Conservation (phyloP, 37 sponge, comb jelly and placozoan genomes). For the Oopsacas minuta region DNA sequence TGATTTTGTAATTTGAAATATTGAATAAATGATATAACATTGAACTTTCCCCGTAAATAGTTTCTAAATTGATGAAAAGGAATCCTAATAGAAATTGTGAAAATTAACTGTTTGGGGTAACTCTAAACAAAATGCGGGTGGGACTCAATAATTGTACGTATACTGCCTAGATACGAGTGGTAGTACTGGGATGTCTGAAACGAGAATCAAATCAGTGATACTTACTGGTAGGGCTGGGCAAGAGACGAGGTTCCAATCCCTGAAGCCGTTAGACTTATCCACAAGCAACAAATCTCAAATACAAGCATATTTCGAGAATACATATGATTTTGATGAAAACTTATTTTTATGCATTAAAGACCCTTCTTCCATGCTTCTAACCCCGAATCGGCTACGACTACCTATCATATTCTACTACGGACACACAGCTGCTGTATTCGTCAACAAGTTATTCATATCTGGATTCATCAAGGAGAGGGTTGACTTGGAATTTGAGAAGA, state of each 20-base stretch:
- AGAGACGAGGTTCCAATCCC: background rate
- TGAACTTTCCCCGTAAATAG: background rate
- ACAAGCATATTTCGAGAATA: slow-evolving; percentile 63
- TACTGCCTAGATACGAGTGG: background rate
- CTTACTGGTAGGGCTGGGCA: background rate
- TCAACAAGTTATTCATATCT: slow-evolving; percentile 20
- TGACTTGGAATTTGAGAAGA: slow-evolving; percentile 37
- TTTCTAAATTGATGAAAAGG: background rate
- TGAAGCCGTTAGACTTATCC: background rate
- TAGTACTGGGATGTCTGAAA: background rate
- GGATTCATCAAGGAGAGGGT: slow-evolving; percentile 46
- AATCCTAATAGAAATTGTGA: background rate
- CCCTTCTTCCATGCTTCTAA: background rate
- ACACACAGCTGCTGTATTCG: slow-evolving; percentile 21
- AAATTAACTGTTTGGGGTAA: too few relatives aligned
- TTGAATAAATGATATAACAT: too few relatives aligned
- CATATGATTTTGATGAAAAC: slow-evolving; percentile 52
- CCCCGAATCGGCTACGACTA: slow-evolving; percentile 15
- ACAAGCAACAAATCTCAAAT: slow-evolving; percentile 25
- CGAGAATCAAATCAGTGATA: background rate
- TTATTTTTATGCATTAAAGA: slow-evolving; percentile 53
- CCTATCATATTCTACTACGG: slow-evolving; percentile 23
- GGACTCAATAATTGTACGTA: background rate
- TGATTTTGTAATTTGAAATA: too few relatives aligned
- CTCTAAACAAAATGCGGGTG: background rate